Conservation (phyloP, 2,797 vertebrate species). For the Enteromius treurensis region DNA sequence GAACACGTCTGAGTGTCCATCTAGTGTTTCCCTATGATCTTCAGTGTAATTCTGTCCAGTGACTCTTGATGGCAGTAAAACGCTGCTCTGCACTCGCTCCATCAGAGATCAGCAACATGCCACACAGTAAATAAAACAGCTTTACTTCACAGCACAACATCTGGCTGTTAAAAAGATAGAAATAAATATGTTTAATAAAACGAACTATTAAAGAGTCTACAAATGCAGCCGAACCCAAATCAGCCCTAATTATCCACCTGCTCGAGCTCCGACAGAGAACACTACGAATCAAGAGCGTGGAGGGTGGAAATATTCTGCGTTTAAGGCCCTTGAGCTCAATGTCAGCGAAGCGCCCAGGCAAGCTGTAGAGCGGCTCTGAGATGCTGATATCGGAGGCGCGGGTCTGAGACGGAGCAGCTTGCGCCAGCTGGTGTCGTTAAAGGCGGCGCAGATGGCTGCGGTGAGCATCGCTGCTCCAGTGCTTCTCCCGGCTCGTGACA, state of each 20-base stretch:
- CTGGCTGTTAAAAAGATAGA: slow-evolving; percentile 14
- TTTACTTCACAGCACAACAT: not conserved
- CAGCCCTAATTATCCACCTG: not conserved
- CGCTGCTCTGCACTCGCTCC: slow-evolving; percentile 30
- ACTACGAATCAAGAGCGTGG: not conserved
- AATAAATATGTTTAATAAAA: slow-evolving; percentile 22
- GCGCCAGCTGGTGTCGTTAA: slow-evolving; percentile 59
- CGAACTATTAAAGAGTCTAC: not conserved
- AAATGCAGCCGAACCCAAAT: not conserved
- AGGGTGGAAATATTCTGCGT: not conserved
- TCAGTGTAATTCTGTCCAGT: not conserved
- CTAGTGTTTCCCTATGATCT: not conserved
- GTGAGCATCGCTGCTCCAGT: slow-evolving; percentile 61
- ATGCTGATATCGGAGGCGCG: not conserved
- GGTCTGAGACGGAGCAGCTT: slow-evolving; percentile 32
- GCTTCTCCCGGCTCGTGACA: slow-evolving; percentile 28
- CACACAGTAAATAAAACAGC: not conserved
- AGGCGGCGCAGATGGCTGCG: slow-evolving; percentile 68
- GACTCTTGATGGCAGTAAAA: slow-evolving; percentile 72
- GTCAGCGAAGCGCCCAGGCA: not conserved
- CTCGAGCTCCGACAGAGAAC: not conserved
- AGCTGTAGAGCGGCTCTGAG: not conserved
- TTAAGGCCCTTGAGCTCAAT: not conserved
- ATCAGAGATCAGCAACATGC: not conserved
- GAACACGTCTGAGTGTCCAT: not conserved